Percentiles rank a stretch among this genome's conserved stretches.
Conservation (phyloP, 2,888 invertebrate genomes). For the Lithophane socia region DNA sequence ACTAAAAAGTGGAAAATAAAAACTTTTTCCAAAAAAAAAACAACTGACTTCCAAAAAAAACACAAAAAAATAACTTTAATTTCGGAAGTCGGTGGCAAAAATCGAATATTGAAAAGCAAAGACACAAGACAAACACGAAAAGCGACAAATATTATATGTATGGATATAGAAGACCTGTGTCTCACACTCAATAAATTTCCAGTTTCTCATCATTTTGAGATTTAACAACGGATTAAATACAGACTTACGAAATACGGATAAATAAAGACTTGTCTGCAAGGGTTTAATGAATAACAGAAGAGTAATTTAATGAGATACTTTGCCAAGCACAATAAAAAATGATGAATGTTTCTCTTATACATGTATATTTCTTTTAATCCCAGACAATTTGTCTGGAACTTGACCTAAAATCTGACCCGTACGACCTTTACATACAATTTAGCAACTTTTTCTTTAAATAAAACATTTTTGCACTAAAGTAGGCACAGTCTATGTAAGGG, state of each 20-base stretch:
- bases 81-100: too few species aligned
- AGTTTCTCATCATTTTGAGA: neutral
- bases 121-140: too few species aligned
- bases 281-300: neutral
- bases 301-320: neutral
- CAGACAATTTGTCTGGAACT: conserved; percentile 9
- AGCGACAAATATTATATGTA: too few species aligned
- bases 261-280: too few species aligned
- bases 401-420: conserved; percentile 36
- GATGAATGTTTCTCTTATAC: neutral
- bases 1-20: too few species aligned
- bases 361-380: neutral
- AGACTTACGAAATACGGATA: too few species aligned
- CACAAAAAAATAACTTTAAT: too few species aligned
- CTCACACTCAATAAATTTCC: neutral
- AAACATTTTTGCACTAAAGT: conserved; percentile 44
- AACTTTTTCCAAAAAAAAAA: too few species aligned
- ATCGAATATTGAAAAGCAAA: too few species aligned
- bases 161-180: neutral
- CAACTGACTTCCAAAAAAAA: too few species aligned
- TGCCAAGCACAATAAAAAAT: conserved; percentile 6
- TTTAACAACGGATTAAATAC: too few species aligned
- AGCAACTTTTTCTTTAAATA: conserved; percentile 36
- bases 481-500: conserved; percentile 36
- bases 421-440: conserved; percentile 32